These are phyloP conservation scores for Apis florea DNA, from an alignment of 1,140 invertebrate species.

Conservation along the genomic window DNA sequence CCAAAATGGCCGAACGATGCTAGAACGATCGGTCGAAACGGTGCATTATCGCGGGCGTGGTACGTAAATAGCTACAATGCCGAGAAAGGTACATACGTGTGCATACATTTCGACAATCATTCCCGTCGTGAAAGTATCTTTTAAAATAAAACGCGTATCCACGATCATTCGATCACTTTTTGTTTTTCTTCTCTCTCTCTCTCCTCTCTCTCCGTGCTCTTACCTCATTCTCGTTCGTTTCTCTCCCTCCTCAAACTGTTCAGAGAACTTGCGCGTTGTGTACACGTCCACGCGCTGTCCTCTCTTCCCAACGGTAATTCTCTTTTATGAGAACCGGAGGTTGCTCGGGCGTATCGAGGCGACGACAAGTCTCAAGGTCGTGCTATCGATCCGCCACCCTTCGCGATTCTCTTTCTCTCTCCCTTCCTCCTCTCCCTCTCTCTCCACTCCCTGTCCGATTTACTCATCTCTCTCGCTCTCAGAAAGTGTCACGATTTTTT, in stretches of 20 bases:
- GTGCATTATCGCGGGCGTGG: constrained; percentile 47
- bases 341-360: constrained; percentile 57
- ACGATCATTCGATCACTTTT: constrained; percentile 2
- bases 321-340: constrained; percentile 59
- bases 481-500: neutral
- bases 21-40: constrained; percentile 19
- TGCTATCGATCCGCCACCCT: constrained; percentile 60
- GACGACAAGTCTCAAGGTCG: constrained; percentile 65
- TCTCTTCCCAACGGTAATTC: constrained; percentile 46
- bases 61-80: constrained; percentile 48
- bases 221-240: neutral
- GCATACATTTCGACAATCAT: neutral
- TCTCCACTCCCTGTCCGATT: neutral
- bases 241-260: neutral
- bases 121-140: constrained; percentile 5
- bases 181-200: constrained; percentile 1
- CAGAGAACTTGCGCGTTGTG: constrained; percentile 40
- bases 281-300: constrained; percentile 34
- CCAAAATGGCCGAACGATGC: constrained; percentile 53
- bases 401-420: constrained; percentile 10
- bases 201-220: neutral
- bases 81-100: constrained; percentile 47
- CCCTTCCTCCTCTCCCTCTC: constrained; percentile 32
- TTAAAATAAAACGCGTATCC: constrained; percentile 43
- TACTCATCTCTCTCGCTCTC: neutral